These are phyloP conservation scores for Brienomyrus longianalis DNA, from an alignment of 2,113 vertebrate genomes.

Conservation along the genomic window DNA sequence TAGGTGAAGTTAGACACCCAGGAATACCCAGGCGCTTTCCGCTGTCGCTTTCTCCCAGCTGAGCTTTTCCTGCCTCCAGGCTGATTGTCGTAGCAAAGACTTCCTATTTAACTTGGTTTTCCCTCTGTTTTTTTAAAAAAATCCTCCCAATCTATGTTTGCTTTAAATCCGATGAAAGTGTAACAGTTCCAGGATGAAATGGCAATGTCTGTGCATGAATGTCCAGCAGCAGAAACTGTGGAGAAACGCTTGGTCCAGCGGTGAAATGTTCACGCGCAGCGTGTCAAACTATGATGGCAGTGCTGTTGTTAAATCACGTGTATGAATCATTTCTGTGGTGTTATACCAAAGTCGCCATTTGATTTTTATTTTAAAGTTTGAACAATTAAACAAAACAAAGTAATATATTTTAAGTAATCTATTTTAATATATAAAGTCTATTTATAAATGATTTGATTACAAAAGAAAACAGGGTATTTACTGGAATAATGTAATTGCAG, in stretches of 20 bases:
- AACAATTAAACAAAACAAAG: slow-evolving; percentile 20
- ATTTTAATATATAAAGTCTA: slow-evolving; percentile 27
- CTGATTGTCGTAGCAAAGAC: not conserved
- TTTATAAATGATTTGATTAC: slow-evolving; percentile 22
- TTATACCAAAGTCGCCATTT: slow-evolving; percentile 17
- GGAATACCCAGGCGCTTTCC: not conserved
- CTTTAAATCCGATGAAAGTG: not conserved
- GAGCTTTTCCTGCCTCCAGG: not conserved
- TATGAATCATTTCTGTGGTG: slow-evolving; percentile 18
- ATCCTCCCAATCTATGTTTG: not conserved
- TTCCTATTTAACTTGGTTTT: not conserved
- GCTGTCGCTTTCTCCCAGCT: not conserved
- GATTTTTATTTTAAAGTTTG: slow-evolving; percentile 18
- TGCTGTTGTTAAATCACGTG: slow-evolving; percentile 16
- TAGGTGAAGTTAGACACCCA: not conserved
- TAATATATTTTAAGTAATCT: slow-evolving; percentile 29
- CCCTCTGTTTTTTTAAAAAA: not conserved
- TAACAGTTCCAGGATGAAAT: not conserved
- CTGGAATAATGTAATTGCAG: slow-evolving; percentile 7
- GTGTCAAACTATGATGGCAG: not conserved
- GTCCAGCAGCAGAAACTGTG: not conserved
- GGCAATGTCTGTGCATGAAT: not conserved
- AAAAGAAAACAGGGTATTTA: slow-evolving; percentile 28
- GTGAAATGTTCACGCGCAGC: not conserved
- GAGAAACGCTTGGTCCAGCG: not conserved